phyloP scores from a whole-genome alignment of 2,888 invertebrate species.

The Synanthedon tipuliformis region DNA sequence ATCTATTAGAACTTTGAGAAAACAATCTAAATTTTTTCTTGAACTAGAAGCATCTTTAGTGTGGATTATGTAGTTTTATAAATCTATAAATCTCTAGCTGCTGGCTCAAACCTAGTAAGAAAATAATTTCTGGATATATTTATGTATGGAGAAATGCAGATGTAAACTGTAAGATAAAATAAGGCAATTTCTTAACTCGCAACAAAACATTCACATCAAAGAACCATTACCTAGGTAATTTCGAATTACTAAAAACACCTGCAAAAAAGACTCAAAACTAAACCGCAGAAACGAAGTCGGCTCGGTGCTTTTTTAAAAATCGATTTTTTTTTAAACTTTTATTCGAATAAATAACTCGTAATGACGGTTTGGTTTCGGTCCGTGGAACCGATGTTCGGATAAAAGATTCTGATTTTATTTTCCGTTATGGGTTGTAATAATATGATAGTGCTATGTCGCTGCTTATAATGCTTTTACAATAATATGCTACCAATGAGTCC shows the following conservation, averaged over 20 bases:
- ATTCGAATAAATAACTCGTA: conserved; percentile 23
- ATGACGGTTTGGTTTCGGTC: conserved; percentile 7
- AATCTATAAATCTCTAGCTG: too few relatives aligned
- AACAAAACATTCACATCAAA: conserved; percentile 3
- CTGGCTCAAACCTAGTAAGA: too few relatives aligned
- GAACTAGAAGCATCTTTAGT: too few relatives aligned
- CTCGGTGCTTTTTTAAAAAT: conserved; percentile 32
- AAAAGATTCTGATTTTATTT: background rate
- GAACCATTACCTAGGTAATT: conserved; percentile 4
- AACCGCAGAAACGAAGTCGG: conserved; percentile 44
- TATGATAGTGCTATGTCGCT: background rate
- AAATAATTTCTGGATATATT: too few relatives aligned
- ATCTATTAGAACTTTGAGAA: too few relatives aligned
- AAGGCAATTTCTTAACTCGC: background rate
- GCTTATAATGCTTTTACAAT: background rate
- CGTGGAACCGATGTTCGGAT: background rate
- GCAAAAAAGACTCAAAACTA: conserved; percentile 23
- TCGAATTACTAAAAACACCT: conserved; percentile 20
- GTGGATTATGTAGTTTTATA: too few relatives aligned
- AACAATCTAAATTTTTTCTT: too few relatives aligned
- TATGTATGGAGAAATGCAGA: too few relatives aligned
- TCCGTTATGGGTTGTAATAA: background rate
- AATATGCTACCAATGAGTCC: background rate
- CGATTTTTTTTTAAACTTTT: conserved; percentile 25
- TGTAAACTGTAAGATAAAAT: too few relatives aligned